Evolutionary conservation across 2,888 invertebrate genomes (phyloP).

Genomic region (Bellardia pandia): DNA sequence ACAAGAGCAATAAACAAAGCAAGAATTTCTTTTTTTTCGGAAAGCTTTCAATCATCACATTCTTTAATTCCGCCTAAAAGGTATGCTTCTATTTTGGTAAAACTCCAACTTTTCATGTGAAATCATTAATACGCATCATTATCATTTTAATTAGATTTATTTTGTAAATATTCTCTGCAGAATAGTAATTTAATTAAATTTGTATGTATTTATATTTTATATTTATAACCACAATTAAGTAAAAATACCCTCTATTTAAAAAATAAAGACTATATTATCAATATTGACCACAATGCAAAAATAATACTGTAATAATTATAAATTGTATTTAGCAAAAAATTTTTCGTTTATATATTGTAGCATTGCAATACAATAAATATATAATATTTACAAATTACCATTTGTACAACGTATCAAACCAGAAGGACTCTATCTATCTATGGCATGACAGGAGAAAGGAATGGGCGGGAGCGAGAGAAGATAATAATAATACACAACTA

Average conservation of each 20-base stretch:
- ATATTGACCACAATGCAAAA: conserved; percentile 28
- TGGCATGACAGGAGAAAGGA: not conserved
- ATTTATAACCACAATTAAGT: conserved; percentile 44
- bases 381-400: not conserved
- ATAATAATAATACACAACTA: not conserved
- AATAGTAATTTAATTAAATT: conserved; percentile 41
- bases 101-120: not conserved
- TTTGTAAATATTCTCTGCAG: not conserved
- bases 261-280: conserved; percentile 10
- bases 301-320: conserved; percentile 45
- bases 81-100: not conserved
- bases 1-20: too few species aligned
- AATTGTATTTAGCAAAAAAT: conserved; percentile 23
- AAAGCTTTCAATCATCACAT: too few species aligned
- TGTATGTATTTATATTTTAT: conserved; percentile 24
- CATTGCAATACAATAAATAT: conserved; percentile 28
- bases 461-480: not conserved
- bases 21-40: too few species aligned
- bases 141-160: conserved; percentile 17
- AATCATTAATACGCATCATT: not conserved
- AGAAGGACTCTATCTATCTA: not conserved
- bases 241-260: not conserved
- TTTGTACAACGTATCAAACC: not conserved
- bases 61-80: too few species aligned
- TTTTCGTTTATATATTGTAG: conserved; percentile 1